phyloP scores from a whole-genome alignment of 92 coral and sea anemone species.

The Diadumene lineata region DNA sequence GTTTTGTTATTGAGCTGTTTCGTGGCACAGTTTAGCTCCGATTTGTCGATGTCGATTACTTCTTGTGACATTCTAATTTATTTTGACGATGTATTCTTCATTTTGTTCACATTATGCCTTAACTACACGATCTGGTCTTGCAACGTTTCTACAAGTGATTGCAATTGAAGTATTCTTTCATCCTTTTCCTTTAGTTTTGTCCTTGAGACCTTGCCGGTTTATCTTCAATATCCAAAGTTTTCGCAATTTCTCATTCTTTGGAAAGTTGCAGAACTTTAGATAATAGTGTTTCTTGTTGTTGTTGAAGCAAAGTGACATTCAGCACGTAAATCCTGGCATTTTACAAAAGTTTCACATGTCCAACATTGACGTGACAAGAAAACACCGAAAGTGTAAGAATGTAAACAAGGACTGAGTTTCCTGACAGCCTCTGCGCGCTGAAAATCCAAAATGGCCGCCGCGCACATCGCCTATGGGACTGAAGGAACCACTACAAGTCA shows the following conservation, averaged over 20 bases:
- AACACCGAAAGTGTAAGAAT: too few relatives aligned
- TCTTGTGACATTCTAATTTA: background rate
- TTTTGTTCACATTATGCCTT: background rate
- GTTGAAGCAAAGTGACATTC: slow-evolving; percentile 44
- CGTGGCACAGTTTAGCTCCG: background rate
- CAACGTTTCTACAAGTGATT: background rate
- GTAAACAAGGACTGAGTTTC: too few relatives aligned
- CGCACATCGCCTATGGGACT: background rate
- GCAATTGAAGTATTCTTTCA: background rate
- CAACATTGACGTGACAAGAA: too few relatives aligned
- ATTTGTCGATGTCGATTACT: background rate
- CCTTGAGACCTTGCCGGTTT: slow-evolving; percentile 14
- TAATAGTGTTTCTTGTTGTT: slow-evolving; percentile 42
- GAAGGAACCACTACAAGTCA: background rate
- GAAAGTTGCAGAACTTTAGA: slow-evolving; percentile 42
- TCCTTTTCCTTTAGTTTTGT: background rate
- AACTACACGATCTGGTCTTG: background rate
- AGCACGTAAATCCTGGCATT: slow-evolving; percentile 50
- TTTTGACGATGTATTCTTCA: background rate
- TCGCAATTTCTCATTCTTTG: slow-evolving; percentile 37
- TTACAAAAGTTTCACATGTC: too few relatives aligned
- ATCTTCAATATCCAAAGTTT: slow-evolving; percentile 33
- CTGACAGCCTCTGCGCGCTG: too few relatives aligned
- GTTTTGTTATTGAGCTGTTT: background rate
- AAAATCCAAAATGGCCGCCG: too few relatives aligned